A percentile compares a stretch with the other conserved stretches of the same genome.
These are phyloP conservation scores for Eustalomyia histrio DNA, from an alignment of 2,888 invertebrate genomes.

Conservation along the genomic window DNA sequence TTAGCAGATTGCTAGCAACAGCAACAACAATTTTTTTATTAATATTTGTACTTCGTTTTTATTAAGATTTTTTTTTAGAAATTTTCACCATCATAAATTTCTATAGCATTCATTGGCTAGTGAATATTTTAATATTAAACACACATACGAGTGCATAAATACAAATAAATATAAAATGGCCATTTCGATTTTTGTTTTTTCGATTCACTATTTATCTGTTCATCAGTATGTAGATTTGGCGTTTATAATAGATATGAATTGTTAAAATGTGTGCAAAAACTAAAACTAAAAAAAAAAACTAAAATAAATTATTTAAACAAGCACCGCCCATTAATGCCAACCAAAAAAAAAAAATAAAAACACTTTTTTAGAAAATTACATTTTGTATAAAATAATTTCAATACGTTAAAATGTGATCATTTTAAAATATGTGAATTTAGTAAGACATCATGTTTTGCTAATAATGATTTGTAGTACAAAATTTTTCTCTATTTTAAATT, in stretches of 20 bases:
- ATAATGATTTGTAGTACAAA: background rate
- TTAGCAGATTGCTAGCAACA: background rate
- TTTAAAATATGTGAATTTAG: too few species aligned
- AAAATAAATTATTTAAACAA: slow-evolving; percentile 3
- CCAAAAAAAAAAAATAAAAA: too few species aligned
- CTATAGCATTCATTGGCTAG: background rate
- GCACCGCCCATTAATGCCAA: background rate
- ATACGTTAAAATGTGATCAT: background rate
- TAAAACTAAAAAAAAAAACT: background rate
- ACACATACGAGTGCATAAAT: background rate
- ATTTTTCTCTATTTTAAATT: too few species aligned
- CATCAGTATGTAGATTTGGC: background rate
- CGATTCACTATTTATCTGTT: background rate
- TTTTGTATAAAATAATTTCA: background rate
- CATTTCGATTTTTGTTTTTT: background rate
- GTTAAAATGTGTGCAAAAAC: background rate
- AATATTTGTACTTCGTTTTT: background rate
- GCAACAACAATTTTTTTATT: background rate
- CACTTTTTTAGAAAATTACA: background rate
- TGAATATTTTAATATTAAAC: slow-evolving; percentile 7
- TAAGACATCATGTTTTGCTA: background rate
- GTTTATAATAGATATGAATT: background rate
- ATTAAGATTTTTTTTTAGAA: background rate
- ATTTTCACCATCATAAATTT: background rate
- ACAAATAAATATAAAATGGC: background rate